A percentile compares a stretch with the other conserved stretches of the same genome.
Evolutionary conservation across 2,888 invertebrate genomes (phyloP).

Genomic region (Heliconius ethilla): DNA sequence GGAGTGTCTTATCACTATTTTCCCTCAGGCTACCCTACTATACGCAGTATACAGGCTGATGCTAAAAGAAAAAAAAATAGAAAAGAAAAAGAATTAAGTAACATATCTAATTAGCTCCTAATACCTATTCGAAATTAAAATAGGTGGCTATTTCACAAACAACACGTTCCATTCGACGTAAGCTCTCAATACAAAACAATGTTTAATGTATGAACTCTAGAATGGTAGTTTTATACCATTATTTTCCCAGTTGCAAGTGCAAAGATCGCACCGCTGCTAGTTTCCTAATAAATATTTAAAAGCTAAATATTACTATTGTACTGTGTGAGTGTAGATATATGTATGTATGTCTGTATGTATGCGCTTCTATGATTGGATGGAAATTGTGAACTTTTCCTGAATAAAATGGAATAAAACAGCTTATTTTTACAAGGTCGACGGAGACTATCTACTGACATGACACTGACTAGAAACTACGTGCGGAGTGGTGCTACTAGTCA

Average conservation of each 20-base stretch:
- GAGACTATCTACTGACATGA: too few species aligned
- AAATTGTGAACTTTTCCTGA: too few species aligned
- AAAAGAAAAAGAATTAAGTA: too few species aligned
- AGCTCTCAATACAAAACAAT: background rate
- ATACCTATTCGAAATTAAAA: background rate
- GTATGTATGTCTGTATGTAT: background rate
- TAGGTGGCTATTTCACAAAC: background rate
- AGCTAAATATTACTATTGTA: conserved; percentile 1
- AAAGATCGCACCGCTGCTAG: conserved; percentile 10
- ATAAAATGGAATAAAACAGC: too few species aligned
- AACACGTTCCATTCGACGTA: background rate
- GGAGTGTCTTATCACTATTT: too few species aligned
- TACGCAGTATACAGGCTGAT: too few species aligned
- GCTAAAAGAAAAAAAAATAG: too few species aligned
- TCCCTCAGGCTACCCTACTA: too few species aligned
- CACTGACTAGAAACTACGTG: too few species aligned
- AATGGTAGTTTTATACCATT: conserved; percentile 17
- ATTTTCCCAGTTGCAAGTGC: conserved; percentile 6
- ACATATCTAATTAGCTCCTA: background rate
- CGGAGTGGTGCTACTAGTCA: too few species aligned
- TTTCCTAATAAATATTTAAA: conserved; percentile 12
- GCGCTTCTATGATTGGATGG: background rate
- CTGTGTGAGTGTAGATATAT: too few species aligned
- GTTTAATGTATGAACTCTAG: conserved; percentile 24
- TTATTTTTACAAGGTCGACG: too few species aligned